Evolutionary conservation across 2,797 vertebrate species (phyloP).

Genomic region (Sebastes cheni): DNA sequence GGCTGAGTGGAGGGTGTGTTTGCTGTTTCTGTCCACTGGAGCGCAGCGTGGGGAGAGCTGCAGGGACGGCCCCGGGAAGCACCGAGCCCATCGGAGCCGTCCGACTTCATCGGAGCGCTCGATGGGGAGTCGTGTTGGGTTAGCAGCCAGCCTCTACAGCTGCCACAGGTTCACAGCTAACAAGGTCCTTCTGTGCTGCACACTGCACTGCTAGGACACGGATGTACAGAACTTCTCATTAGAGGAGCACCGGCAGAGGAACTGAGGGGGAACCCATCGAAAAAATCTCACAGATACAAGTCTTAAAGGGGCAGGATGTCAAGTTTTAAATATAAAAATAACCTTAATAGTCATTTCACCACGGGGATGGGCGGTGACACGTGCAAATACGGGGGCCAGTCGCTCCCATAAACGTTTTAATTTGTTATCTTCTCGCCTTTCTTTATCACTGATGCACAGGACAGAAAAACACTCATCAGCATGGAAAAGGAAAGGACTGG

Average conservation of each 20-base stretch:
- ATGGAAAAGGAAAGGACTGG: too few species aligned
- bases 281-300: neutral
- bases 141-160: conserved; percentile 11
- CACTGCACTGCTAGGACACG: neutral
- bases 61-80: conserved; percentile 32
- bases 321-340: neutral
- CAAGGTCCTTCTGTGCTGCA: conserved; percentile 9
- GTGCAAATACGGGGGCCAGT: too few species aligned
- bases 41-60: conserved; percentile 2
- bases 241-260: conserved; percentile 1
- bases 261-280: neutral
- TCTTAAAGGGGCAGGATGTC: neutral
- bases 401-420: too few species aligned
- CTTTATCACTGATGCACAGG: too few species aligned
- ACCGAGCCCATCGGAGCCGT: conserved; percentile 58
- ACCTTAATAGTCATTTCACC: neutral
- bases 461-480: too few species aligned
- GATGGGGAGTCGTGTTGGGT: conserved; percentile 39
- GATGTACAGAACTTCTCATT: conserved; percentile 3
- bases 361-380: neutral
- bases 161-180: conserved; percentile 32
- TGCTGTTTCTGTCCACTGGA: conserved; percentile 41
- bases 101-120: conserved; percentile 43
- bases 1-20: neutral
- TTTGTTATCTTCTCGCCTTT: too few species aligned